These are phyloP conservation scores for Aldrovandia affinis DNA, from an alignment of 2,797 vertebrate species.

Conservation along the genomic window DNA sequence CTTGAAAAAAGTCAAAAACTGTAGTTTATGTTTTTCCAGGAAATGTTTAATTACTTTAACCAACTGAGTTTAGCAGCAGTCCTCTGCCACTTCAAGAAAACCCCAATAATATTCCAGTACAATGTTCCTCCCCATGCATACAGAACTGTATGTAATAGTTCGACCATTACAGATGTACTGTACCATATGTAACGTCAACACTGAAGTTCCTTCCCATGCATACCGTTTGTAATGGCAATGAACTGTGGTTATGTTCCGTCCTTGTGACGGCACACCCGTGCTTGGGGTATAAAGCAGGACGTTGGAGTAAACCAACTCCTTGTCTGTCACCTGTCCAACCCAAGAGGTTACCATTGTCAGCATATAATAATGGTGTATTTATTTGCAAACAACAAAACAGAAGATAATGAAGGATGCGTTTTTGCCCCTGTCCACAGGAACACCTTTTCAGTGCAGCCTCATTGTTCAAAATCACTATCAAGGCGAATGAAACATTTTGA, in stretches of 20 bases:
- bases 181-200: neutral
- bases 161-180: neutral
- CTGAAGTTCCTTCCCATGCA: neutral
- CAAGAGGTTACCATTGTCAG: neutral
- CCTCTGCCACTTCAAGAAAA: neutral
- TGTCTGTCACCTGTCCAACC: neutral
- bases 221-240: slow-evolving; percentile 24
- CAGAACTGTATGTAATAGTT: neutral
- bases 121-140: neutral
- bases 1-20: neutral
- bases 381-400: neutral
- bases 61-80: neutral
- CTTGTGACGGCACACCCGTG: neutral
- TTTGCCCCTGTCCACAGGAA: neutral
- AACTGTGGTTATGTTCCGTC: neutral
- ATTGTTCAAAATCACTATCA: neutral
- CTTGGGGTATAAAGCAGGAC: slow-evolving; percentile 2
- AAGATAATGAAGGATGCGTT: neutral
- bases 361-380: neutral
- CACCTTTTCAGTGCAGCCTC: neutral
- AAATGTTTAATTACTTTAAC: no score
- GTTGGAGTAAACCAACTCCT: slow-evolving; percentile 10
- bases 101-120: neutral
- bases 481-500: neutral
- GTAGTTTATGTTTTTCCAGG: neutral